Conservation (phyloP, 2,888 invertebrate species). For the Hirtodrosophila alboralis region DNA sequence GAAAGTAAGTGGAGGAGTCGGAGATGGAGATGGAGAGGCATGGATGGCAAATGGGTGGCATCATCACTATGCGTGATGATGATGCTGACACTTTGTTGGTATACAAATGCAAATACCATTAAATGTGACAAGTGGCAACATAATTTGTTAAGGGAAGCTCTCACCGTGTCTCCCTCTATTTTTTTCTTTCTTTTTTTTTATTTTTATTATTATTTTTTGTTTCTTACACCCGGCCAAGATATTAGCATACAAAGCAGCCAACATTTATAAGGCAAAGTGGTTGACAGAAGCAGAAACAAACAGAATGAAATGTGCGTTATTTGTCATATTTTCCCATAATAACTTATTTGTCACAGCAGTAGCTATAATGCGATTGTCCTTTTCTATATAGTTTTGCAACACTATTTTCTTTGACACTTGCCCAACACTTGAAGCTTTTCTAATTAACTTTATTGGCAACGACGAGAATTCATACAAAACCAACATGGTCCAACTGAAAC, state of each 20-base stretch:
- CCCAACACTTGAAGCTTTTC: slow-evolving; percentile 37
- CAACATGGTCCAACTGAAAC: slow-evolving; percentile 35
- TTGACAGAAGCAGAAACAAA: slow-evolving; percentile 2
- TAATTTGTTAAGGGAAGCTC: slow-evolving; percentile 75
- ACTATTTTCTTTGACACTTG: slow-evolving; percentile 11
- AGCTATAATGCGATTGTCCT: neutral
- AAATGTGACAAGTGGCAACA: slow-evolving; percentile 81
- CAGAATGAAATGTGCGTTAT: slow-evolving; percentile 65
- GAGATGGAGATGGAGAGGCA: slow-evolving; percentile 5
- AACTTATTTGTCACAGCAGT: slow-evolving; percentile 67
- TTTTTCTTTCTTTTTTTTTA: slow-evolving; percentile 12
- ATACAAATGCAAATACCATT: slow-evolving; percentile 81
- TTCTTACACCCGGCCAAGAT: slow-evolving; percentile 35
- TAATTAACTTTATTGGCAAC: slow-evolving; percentile 58
- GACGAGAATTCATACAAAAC: slow-evolving; percentile 48
- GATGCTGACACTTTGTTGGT: slow-evolving; percentile 73
- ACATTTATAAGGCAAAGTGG: slow-evolving; percentile 43
- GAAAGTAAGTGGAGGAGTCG: slow-evolving; percentile 35
- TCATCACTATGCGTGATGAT: slow-evolving; percentile 62
- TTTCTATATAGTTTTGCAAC: slow-evolving; percentile 8
- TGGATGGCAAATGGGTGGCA: slow-evolving; percentile 11
- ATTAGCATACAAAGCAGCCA: slow-evolving; percentile 80
- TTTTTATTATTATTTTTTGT: slow-evolving; percentile 14
- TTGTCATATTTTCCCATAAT: slow-evolving; percentile 81
- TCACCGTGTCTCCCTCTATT: slow-evolving; percentile 25